These are phyloP conservation scores for Phylloscopus collybita DNA, from an alignment of 2,797 vertebrate genomes.

Conservation along the genomic window DNA sequence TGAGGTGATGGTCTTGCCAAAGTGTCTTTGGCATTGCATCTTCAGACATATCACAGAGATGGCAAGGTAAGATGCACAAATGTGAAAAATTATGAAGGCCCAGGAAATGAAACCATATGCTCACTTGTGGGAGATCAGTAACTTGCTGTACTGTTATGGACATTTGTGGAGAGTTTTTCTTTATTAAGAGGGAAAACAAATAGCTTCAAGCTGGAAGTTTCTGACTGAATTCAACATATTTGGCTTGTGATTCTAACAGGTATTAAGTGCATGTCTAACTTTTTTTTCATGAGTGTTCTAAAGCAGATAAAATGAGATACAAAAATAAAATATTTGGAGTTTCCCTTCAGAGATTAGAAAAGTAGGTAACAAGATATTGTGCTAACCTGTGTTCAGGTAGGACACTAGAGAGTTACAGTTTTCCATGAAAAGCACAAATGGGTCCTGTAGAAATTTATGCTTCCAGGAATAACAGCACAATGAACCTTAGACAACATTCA, in stretches of 20 bases:
- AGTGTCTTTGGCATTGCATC: not conserved
- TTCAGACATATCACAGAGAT: not conserved
- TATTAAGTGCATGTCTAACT: not conserved
- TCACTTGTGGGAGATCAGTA: not conserved
- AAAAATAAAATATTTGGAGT: not conserved
- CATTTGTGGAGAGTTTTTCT: not conserved
- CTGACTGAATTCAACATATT: not conserved
- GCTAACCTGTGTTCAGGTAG: not conserved
- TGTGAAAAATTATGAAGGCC: not conserved
- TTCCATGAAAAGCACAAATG: not conserved
- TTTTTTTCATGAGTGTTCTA: not conserved
- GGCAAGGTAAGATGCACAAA: not conserved
- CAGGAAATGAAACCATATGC: not conserved
- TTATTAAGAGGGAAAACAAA: not conserved
- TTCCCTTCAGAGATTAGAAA: not conserved
- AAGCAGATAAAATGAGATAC: not conserved
- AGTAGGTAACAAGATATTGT: not conserved
- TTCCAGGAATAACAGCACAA: not conserved
- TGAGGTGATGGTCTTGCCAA: not conserved
- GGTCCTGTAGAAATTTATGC: not conserved
- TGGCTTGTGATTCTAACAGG: not conserved
- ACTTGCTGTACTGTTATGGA: not conserved
- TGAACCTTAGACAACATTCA: not conserved
- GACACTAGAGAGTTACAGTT: not conserved
- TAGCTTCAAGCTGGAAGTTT: not conserved